Evolutionary conservation across 2,888 invertebrate genomes (phyloP).

Genomic region (Loripinus fragilis): DNA sequence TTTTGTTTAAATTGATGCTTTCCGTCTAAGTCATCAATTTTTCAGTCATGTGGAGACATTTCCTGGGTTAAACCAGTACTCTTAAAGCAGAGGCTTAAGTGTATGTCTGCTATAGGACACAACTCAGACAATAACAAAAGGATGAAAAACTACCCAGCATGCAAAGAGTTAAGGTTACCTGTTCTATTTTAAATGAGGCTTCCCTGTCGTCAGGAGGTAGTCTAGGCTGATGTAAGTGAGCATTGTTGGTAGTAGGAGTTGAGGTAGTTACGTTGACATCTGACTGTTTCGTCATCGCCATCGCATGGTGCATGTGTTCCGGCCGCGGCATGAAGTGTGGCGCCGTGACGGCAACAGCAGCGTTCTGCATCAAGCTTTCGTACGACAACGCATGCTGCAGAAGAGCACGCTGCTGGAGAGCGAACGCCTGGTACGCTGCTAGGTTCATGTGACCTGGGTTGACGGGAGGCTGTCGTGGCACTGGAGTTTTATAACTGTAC

Average conservation of each 20-base stretch:
- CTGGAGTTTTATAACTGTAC: slow-evolving; percentile 71
- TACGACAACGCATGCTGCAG: slow-evolving; percentile 77
- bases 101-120: too few species aligned
- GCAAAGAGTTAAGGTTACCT: slow-evolving; percentile 65
- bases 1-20: too few species aligned
- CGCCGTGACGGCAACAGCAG: slow-evolving; percentile 60
- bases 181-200: slow-evolving; percentile 69
- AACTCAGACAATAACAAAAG: too few species aligned
- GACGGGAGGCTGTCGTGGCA: slow-evolving; percentile 39
- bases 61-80: too few species aligned
- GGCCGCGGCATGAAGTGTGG: slow-evolving; percentile 46
- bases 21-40: too few species aligned
- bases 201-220: slow-evolving; percentile 52
- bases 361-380: slow-evolving; percentile 75
- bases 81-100: too few species aligned
- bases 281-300: slow-evolving; percentile 41
- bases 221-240: slow-evolving; percentile 40
- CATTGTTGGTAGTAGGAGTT: slow-evolving; percentile 47
- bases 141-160: too few species aligned
- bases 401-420: slow-evolving; percentile 75
- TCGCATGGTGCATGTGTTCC: slow-evolving; percentile 30
- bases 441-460: slow-evolving; percentile 70
- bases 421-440: slow-evolving; percentile 77
- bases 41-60: too few species aligned
- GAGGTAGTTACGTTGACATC: slow-evolving; percentile 61